Evolutionary conservation across 2,113 vertebrate species (phyloP), one percentile per base, ranked within the genome.

Genomic region (Tonatia bakeri): DNA sequence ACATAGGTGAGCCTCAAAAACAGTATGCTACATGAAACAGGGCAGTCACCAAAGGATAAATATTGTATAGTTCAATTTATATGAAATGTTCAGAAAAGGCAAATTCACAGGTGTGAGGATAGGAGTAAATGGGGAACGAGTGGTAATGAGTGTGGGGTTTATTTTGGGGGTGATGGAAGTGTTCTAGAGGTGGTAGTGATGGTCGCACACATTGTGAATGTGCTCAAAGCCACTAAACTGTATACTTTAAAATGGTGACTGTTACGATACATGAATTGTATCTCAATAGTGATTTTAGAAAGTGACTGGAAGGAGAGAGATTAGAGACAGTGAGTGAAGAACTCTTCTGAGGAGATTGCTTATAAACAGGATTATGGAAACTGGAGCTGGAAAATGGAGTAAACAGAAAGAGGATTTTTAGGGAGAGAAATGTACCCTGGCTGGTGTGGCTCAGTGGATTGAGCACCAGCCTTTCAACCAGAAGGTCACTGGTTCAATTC

Each of bases 161-260:
- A 65, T 56, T 84, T 87, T 0, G 17, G 17, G 20, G 19, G 31
- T 56, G 38, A 70, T 70, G 45, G 36, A 88, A 91, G 76, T 81
- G 28, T 93, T 77, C 90, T 86, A 88, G 94, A 93, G 76, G 67
- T 77, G 28, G 43, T 85, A n/a, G 7, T 2, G 0, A 69, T 83
- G 61, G 28, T 69, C 73, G 47, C 24, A 61, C 70, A 54, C 10
- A 26, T 73, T 72, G 59, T 47, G 28, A 73, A 76, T 82, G 9
- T 79, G 45, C 70, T 61, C 20, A 85, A 94, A 83, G 59, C 64
- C 85, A 70, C 43, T 65, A 67, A 28, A 69, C 45, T 93, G 33
- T 93, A 69, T 69, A 61, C n/a, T 91, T 92, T 54, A 33, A 80
- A 96, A 94, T 54, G 13, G 36, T 84, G 50, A 75, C 4, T 90